Conservation (phyloP, 2,888 invertebrate species). For the Cephus rjabovi region DNA sequence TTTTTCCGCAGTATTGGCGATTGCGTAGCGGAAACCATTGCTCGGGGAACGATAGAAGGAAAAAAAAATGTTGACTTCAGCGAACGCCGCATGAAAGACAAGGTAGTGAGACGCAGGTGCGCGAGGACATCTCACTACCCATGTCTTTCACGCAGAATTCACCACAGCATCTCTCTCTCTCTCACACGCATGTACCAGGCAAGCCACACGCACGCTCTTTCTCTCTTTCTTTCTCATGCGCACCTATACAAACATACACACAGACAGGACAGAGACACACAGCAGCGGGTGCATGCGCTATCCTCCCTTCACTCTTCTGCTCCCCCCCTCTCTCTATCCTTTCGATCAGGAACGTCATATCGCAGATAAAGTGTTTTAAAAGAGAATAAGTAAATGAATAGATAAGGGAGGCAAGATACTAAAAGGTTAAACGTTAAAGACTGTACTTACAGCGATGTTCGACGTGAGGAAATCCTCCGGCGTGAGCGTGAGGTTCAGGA, state of each 20-base stretch:
- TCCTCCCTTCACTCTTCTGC: background rate
- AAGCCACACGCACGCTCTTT: no score
- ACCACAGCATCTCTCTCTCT: slow-evolving; percentile 20
- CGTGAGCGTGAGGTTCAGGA: slow-evolving; percentile 71
- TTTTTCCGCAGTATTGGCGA: no score
- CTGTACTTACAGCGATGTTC: slow-evolving; percentile 71
- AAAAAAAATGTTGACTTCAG: slow-evolving; percentile 40
- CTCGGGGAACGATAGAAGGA: background rate
- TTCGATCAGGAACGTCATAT: no score
- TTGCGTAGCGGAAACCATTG: no score
- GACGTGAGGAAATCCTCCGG: slow-evolving; percentile 69
- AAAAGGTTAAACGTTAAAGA: background rate
- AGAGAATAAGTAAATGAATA: no score
- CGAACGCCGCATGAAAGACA: slow-evolving; percentile 93
- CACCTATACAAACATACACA: no score
- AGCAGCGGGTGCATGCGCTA: slow-evolving; percentile 13
- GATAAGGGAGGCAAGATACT: no score
- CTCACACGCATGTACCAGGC: no score
- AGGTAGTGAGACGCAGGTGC: slow-evolving; percentile 91
- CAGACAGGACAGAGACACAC: no score
- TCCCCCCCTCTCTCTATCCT: no score
- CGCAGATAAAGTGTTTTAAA: no score
- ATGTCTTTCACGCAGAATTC: slow-evolving; percentile 91
- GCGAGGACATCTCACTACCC: slow-evolving; percentile 95
- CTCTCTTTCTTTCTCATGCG: no score